A percentile compares a stretch with the other conserved stretches of the same genome.
These are phyloP conservation scores for Drosophila punjabiensis DNA, from an alignment of 1,140 invertebrate species.

Conservation along the genomic window DNA sequence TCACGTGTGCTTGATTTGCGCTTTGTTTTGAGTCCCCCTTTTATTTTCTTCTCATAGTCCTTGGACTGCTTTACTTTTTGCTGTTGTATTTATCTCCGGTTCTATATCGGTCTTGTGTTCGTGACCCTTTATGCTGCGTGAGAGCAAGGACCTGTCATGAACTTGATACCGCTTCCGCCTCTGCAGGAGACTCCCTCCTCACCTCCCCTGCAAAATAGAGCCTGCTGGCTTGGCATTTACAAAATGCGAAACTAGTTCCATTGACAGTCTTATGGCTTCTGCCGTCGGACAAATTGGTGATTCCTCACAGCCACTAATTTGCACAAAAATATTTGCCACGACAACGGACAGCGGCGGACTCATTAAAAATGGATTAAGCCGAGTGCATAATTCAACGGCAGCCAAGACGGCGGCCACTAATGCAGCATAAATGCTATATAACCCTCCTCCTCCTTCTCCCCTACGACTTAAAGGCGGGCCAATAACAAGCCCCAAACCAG, in stretches of 20 bases:
- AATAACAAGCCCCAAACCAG: conserved; percentile 53
- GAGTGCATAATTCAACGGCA: conserved; percentile 71
- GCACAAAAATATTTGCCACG: conserved; percentile 57
- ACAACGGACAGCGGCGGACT: conserved; percentile 35
- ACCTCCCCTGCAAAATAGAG: conserved; percentile 5
- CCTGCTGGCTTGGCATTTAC: conserved; percentile 19
- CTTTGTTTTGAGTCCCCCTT: conserved; percentile 61
- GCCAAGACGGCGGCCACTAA: conserved; percentile 52
- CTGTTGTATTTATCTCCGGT: conserved; percentile 56
- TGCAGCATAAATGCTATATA: conserved; percentile 65
- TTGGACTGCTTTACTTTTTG: conserved; percentile 39
- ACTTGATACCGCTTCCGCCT: conserved; percentile 64
- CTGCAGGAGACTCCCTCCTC: conserved; percentile 9
- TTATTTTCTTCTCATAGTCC: conserved; percentile 21
- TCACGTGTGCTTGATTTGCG: conserved; percentile 80
- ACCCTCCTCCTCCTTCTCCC: neutral
- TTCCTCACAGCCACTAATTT: conserved; percentile 51
- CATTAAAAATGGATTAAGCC: conserved; percentile 82
- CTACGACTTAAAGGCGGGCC: conserved; percentile 9
- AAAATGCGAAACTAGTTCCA: conserved; percentile 53
- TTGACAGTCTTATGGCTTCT: conserved; percentile 57
- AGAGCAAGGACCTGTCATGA: conserved; percentile 80
- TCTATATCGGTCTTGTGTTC: conserved; percentile 65
- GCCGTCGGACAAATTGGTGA: conserved; percentile 46
- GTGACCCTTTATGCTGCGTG: conserved; percentile 74